Evolutionary conservation across 2,888 invertebrate species (phyloP).

Genomic region (Diloba caeruleocephala): DNA sequence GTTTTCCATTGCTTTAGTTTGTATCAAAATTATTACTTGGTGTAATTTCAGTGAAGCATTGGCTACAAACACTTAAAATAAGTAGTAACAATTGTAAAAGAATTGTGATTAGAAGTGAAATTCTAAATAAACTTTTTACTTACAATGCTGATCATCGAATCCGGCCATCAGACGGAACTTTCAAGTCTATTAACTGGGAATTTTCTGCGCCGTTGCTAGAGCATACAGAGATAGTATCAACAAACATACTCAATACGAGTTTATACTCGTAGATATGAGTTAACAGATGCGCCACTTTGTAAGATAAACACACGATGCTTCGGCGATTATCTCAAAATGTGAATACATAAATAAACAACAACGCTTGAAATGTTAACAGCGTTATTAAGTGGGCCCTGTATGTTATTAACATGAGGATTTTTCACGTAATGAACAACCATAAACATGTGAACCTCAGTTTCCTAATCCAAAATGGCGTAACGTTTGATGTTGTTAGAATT

Average conservation of each 20-base stretch:
- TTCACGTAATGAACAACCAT: slow-evolving; percentile 26
- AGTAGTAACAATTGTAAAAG: background rate
- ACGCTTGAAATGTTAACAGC: slow-evolving; percentile 41
- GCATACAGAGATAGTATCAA: slow-evolving; percentile 43
- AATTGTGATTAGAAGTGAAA: background rate
- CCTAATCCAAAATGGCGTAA: slow-evolving; percentile 1
- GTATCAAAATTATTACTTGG: no score
- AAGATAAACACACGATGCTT: slow-evolving; percentile 65
- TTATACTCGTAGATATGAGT: slow-evolving; percentile 47
- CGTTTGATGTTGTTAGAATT: background rate
- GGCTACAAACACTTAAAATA: no score
- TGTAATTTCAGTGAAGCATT: no score
- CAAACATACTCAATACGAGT: slow-evolving; percentile 41
- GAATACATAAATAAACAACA: slow-evolving; percentile 53
- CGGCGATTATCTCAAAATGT: slow-evolving; percentile 57
- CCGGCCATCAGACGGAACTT: background rate
- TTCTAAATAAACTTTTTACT: background rate
- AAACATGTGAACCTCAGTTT: slow-evolving; percentile 32
- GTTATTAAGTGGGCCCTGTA: slow-evolving; percentile 23
- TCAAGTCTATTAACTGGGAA: slow-evolving; percentile 2
- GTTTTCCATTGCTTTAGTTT: no score
- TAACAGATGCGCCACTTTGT: slow-evolving; percentile 70
- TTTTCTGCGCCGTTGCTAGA: slow-evolving; percentile 19
- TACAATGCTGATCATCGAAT: background rate
- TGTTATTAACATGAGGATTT: slow-evolving; percentile 20